Evolutionary conservation across 1,140 invertebrate genomes (phyloP).

Genomic region (Plutomurus gul): DNA sequence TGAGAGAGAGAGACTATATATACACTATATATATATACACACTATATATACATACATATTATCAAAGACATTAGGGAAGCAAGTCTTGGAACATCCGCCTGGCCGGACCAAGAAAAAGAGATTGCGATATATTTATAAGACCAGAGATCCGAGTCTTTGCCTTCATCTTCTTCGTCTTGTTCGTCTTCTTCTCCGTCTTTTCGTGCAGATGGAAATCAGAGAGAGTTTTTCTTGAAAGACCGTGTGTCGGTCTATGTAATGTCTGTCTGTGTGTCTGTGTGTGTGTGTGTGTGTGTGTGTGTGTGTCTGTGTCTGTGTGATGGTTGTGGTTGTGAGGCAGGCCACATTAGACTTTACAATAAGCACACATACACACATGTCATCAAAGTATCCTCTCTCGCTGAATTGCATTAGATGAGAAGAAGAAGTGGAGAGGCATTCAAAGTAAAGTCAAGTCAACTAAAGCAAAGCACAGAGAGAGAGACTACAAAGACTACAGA

Average conservation of each 20-base stretch:
- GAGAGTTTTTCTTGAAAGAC: too few relatives aligned
- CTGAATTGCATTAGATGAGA: slow-evolving; percentile 38
- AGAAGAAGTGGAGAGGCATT: background rate
- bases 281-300: too few relatives aligned
- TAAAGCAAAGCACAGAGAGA: background rate
- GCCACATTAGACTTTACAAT: slow-evolving; percentile 42
- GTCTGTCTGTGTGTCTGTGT: too few relatives aligned
- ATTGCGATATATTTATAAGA: too few relatives aligned
- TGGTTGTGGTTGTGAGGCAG: too few relatives aligned
- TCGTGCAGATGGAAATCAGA: slow-evolving; percentile 8
- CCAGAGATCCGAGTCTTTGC: background rate
- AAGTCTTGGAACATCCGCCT: background rate
- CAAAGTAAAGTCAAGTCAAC: background rate
- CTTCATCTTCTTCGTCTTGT: background rate
- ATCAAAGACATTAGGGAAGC: background rate
- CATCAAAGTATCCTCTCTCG: slow-evolving; percentile 39
- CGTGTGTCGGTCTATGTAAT: too few relatives aligned
- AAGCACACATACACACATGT: slow-evolving; percentile 32
- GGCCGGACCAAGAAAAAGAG: too few relatives aligned
- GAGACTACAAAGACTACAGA: background rate
- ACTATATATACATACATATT: background rate
- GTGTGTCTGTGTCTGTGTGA: too few relatives aligned
- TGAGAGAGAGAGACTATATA: too few relatives aligned
- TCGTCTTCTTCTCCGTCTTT: background rate
- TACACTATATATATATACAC: background rate